phyloP scores from a whole-genome alignment of 2,888 invertebrate species.

The Loripinus fragilis region DNA sequence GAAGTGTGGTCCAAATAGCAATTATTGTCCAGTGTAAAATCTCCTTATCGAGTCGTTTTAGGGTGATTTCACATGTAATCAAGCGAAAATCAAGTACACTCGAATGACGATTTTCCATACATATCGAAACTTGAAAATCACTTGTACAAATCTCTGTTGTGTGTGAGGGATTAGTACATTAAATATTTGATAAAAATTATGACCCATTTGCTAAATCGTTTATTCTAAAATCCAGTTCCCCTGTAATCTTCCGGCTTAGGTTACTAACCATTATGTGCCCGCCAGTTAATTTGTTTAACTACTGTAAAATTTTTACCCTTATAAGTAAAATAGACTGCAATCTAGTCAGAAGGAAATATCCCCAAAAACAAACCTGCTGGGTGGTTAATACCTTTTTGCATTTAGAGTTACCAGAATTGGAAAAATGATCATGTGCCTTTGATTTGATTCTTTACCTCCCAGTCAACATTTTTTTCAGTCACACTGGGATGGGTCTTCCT shows the following conservation, averaged over 20 bases:
- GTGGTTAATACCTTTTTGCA: too few species aligned
- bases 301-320: background rate
- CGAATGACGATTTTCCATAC: conserved; percentile 1
- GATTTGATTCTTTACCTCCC: too few species aligned
- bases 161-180: conserved; percentile 3
- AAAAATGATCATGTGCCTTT: too few species aligned
- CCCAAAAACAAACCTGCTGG: too few species aligned
- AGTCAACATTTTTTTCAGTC: too few species aligned
- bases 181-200: conserved; percentile 18
- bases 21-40: conserved; percentile 15
- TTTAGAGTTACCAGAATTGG: too few species aligned
- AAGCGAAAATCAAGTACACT: conserved; percentile 14
- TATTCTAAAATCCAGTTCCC: background rate
- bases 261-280: conserved; percentile 5
- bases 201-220: conserved; percentile 2
- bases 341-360: too few species aligned
- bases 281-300: background rate
- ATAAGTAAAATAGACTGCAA: too few species aligned
- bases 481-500: too few species aligned
- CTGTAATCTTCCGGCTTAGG: conserved; percentile 15
- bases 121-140: conserved; percentile 9
- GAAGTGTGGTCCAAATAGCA: conserved; percentile 14
- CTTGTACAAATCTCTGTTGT: conserved; percentile 5
- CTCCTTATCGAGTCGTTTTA: conserved; percentile 4
- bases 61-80: conserved; percentile 19